These are phyloP conservation scores for Tragelaphus eurycerus DNA, from an alignment of 2,797 vertebrate genomes.

Conservation along the genomic window DNA sequence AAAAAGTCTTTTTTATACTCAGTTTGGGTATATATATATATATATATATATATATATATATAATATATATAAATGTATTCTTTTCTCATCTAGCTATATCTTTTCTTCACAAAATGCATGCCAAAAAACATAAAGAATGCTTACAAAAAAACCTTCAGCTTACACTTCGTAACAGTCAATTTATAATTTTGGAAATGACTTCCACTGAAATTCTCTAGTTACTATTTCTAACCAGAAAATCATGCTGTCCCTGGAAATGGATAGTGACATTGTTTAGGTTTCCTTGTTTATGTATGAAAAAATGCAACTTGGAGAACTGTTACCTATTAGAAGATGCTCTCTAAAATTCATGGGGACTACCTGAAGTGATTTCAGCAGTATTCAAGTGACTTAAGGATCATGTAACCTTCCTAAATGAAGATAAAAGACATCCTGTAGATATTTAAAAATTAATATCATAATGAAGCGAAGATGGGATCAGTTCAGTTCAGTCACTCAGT, in stretches of 20 bases:
- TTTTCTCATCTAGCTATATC: background rate
- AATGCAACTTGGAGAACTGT: background rate
- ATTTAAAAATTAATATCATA: background rate
- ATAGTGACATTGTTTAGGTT: background rate
- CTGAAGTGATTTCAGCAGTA: background rate
- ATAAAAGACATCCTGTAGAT: background rate
- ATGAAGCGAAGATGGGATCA: background rate
- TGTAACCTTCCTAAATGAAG: background rate
- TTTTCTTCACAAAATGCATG: background rate
- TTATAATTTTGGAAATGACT: slow-evolving; percentile 22
- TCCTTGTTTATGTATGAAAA: background rate
- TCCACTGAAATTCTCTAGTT: background rate
- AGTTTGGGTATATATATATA: background rate
- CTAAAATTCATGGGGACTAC: background rate
- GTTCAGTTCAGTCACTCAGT: too few species aligned
- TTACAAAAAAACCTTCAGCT: background rate
- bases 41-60: background rate
- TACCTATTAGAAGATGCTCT: background rate
- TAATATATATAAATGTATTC: background rate
- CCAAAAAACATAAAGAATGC: background rate
- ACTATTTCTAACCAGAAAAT: background rate
- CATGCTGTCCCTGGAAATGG: background rate
- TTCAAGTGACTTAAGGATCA: background rate
- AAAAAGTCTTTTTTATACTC: background rate
- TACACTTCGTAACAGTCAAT: background rate